phyloP scores from a whole-genome alignment of 2,797 vertebrate genomes.

The Lepilemur septentrionalis region DNA sequence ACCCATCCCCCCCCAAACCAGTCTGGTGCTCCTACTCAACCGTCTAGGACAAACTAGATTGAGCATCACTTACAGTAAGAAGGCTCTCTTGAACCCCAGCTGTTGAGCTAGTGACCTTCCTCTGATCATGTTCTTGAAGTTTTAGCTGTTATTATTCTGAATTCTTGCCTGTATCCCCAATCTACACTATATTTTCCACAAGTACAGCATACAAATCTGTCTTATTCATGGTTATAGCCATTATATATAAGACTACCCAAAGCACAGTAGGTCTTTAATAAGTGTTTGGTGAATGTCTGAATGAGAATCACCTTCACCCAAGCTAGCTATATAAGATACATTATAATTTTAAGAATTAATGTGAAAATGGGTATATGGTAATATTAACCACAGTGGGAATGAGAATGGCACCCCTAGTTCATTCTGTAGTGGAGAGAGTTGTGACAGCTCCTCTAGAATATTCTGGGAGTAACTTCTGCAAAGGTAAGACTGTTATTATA shows the following conservation, averaged over 20 bases:
- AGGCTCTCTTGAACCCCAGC: background rate
- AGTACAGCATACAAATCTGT: background rate
- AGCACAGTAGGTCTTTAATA: background rate
- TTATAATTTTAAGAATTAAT: constrained; percentile 17
- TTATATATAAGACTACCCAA: background rate
- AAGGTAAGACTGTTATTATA: constrained; percentile 61
- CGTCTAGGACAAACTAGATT: background rate
- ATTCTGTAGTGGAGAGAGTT: background rate
- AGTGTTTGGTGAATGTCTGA: background rate
- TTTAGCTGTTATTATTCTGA: constrained; percentile 1
- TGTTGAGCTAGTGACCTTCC: background rate
- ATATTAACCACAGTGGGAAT: background rate
- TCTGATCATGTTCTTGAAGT: background rate
- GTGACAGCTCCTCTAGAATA: background rate
- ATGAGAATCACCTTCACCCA: background rate
- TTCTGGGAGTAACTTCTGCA: constrained; percentile 51
- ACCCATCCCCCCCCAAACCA: background rate
- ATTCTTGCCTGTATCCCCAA: background rate
- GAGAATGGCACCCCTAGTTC: background rate
- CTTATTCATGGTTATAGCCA: background rate
- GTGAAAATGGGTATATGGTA: background rate
- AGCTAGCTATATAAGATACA: background rate
- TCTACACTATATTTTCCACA: background rate
- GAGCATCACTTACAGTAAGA: background rate
- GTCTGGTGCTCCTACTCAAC: background rate